Evolutionary conservation across 2,888 invertebrate genomes (phyloP).

Genomic region (Fragum whitleyi): DNA sequence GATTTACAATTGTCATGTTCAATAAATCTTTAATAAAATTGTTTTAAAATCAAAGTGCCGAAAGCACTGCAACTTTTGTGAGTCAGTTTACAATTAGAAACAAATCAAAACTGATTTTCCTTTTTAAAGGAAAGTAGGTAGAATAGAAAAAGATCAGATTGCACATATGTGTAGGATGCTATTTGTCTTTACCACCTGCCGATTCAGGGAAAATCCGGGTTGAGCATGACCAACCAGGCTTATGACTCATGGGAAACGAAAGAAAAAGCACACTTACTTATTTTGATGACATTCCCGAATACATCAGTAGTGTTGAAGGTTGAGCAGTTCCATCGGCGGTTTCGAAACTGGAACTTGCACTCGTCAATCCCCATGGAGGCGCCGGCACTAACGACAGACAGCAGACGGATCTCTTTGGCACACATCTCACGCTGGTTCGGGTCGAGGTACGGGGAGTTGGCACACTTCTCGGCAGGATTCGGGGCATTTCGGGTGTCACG

Average conservation of each 20-base stretch:
- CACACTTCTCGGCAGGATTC: constrained; percentile 86
- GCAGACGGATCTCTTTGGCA: constrained; percentile 89
- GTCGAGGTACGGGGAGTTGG: constrained; percentile 89
- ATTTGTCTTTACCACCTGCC: no score
- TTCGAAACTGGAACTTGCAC: constrained; percentile 95
- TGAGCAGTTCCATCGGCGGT: constrained; percentile 96
- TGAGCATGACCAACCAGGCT: no score
- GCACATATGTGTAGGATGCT: no score
- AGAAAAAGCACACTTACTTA: constrained; percentile 89
- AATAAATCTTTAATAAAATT: no score
- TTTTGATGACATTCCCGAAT: constrained; percentile 93
- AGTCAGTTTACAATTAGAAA: no score
- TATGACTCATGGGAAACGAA: not conserved
- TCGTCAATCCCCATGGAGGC: constrained; percentile 94
- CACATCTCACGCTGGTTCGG: constrained; percentile 91
- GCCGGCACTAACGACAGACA: constrained; percentile 89
- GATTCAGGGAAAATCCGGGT: no score
- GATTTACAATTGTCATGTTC: no score
- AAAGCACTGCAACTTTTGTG: no score
- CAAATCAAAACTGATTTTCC: no score
- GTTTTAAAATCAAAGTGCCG: no score
- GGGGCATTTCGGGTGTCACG: constrained; percentile 86
- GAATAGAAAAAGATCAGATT: no score
- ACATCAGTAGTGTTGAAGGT: constrained; percentile 92
- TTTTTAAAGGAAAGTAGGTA: no score